phyloP scores from a whole-genome alignment of 2,113 vertebrate species.

The Ageneiosus marmoratus region DNA sequence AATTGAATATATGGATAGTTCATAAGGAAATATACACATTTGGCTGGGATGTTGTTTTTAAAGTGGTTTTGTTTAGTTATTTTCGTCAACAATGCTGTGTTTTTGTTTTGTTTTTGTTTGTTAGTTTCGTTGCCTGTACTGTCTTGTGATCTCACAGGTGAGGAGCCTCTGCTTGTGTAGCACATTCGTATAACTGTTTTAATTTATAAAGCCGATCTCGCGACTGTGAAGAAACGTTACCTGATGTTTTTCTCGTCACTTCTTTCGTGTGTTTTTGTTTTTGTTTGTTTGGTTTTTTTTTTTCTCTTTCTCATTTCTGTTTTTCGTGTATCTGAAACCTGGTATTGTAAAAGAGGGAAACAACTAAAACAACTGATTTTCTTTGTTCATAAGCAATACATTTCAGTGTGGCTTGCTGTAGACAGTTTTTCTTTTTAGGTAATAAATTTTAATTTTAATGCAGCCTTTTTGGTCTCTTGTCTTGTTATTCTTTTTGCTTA shows the following conservation, averaged over 20 bases:
- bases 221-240: slow-evolving; percentile 57
- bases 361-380: slow-evolving; percentile 19
- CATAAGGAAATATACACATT: slow-evolving; percentile 21
- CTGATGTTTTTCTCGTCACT: slow-evolving; percentile 7
- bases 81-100: neutral
- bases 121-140: slow-evolving; percentile 59
- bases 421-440: slow-evolving; percentile 51
- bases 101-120: slow-evolving; percentile 37
- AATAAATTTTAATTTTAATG: slow-evolving; percentile 56
- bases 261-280: neutral
- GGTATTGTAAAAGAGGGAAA: slow-evolving; percentile 35
- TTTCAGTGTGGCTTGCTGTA: slow-evolving; percentile 57
- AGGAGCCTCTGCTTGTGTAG: slow-evolving; percentile 51
- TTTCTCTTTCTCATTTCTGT: slow-evolving; percentile 14
- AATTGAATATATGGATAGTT: slow-evolving; percentile 23
- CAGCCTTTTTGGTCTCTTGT: slow-evolving; percentile 15
- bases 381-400: slow-evolving; percentile 60
- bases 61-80: slow-evolving; percentile 1
- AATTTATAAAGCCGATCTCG: slow-evolving; percentile 58
- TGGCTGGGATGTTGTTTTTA: slow-evolving; percentile 8
- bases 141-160: slow-evolving; percentile 53
- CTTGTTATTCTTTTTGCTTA: neutral
- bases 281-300: slow-evolving; percentile 14
- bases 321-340: slow-evolving; percentile 37
- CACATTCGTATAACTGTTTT: slow-evolving; percentile 57